These are phyloP conservation scores for Chrysodeixis includens DNA, from an alignment of 2,888 invertebrate genomes.

Conservation along the genomic window DNA sequence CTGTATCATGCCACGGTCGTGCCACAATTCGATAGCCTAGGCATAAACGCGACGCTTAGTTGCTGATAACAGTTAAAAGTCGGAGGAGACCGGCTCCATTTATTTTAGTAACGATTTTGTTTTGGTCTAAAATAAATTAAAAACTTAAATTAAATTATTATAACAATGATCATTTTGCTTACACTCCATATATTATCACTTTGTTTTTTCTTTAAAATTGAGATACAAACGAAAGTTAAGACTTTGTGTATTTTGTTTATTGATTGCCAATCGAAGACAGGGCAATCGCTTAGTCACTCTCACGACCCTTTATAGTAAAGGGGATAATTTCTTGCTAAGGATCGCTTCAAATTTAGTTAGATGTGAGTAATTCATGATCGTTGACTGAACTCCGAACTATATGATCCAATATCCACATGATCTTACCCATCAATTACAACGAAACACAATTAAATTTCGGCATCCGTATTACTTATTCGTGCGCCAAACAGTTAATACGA, in stretches of 20 bases:
- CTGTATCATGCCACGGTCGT: no score
- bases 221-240: no score
- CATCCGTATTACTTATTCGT: constrained; percentile 24
- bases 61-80: not conserved
- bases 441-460: constrained; percentile 9
- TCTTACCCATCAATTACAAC: constrained; percentile 16
- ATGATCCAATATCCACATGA: not conserved
- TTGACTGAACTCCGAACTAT: not conserved
- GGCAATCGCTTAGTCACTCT: no score
- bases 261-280: no score
- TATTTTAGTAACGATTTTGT: not conserved
- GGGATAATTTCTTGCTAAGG: not conserved
- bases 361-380: not conserved
- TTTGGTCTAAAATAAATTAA: not conserved
- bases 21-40: no score
- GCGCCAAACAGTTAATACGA: constrained; percentile 73
- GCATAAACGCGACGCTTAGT: not conserved
- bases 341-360: not conserved
- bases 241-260: no score
- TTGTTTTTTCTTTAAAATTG: not conserved
- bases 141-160: no score
- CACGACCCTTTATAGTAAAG: not conserved
- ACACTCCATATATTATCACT: not conserved
- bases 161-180: no score
- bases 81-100: not conserved